phyloP scores from a whole-genome alignment of 2,888 invertebrate species.

The Leucophenga maculata region DNA sequence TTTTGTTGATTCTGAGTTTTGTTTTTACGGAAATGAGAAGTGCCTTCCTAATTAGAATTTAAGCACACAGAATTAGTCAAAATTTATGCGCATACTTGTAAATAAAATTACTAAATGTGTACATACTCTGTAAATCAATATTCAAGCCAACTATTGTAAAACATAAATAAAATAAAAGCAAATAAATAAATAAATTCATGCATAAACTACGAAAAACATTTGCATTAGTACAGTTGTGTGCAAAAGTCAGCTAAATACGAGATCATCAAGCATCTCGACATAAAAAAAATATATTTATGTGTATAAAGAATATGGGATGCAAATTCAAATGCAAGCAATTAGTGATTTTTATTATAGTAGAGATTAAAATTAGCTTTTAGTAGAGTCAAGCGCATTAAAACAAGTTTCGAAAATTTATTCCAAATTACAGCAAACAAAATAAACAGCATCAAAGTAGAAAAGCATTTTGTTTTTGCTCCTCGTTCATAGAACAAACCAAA shows the following conservation, averaged over 20 bases:
- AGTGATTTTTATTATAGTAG: neutral
- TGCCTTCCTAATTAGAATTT: conserved; percentile 59
- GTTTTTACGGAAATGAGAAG: conserved; percentile 52
- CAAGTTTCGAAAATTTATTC: neutral
- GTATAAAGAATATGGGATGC: neutral
- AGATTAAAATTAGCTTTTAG: neutral
- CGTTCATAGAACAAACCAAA: neutral
- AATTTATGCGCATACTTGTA: conserved; percentile 5
- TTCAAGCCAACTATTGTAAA: neutral
- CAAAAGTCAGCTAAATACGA: conserved; percentile 6
- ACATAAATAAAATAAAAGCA: neutral
- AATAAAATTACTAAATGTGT: neutral
- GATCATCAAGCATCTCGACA: neutral
- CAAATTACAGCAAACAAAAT: neutral
- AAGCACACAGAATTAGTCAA: conserved; percentile 38
- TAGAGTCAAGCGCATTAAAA: neutral
- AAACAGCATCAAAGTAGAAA: neutral
- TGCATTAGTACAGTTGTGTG: neutral
- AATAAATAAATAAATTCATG: neutral
- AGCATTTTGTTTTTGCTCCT: neutral
- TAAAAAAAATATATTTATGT: neutral
- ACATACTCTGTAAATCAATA: neutral
- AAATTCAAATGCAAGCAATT: neutral
- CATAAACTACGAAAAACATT: neutral
- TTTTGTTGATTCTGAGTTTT: conserved; percentile 42